Conservation (phyloP, 2,888 invertebrate genomes). For the Timandra comae region DNA sequence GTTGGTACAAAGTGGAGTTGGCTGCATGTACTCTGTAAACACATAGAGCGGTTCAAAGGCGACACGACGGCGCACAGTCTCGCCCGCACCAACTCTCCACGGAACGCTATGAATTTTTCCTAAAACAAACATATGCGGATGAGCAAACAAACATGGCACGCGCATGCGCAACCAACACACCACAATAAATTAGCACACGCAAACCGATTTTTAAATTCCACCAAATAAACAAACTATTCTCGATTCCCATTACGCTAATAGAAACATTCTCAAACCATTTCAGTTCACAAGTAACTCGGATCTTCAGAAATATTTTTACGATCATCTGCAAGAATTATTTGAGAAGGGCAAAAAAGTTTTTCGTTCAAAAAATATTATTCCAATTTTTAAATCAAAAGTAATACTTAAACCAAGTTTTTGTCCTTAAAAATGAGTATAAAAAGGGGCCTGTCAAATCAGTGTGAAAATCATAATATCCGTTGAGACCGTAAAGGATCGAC, state of each 20-base stretch:
- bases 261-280: not conserved
- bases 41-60: slow-evolving; percentile 50
- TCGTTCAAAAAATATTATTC: not conserved
- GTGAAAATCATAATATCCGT: slow-evolving; percentile 22
- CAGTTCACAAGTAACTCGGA: too few relatives aligned
- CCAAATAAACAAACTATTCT: not conserved
- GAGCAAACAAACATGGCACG: slow-evolving; percentile 46
- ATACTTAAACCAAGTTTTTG: too few relatives aligned
- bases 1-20: slow-evolving; percentile 29
- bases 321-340: too few relatives aligned
- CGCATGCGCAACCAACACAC: slow-evolving; percentile 34
- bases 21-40: slow-evolving; percentile 31
- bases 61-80: slow-evolving; percentile 22
- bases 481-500: slow-evolving; percentile 19
- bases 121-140: slow-evolving; percentile 57
- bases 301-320: too few relatives aligned
- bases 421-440: too few relatives aligned
- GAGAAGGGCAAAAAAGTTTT: not conserved
- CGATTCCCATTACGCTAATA: not conserved
- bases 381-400: too few relatives aligned
- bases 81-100: slow-evolving; percentile 43
- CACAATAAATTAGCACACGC: slow-evolving; percentile 22
- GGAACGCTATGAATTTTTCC: slow-evolving; percentile 60
- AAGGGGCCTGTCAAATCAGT: slow-evolving; percentile 15
- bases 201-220: slow-evolving; percentile 17